Evolutionary conservation across 2,888 invertebrate species (phyloP).

Genomic region (Eupithecia insigniata): DNA sequence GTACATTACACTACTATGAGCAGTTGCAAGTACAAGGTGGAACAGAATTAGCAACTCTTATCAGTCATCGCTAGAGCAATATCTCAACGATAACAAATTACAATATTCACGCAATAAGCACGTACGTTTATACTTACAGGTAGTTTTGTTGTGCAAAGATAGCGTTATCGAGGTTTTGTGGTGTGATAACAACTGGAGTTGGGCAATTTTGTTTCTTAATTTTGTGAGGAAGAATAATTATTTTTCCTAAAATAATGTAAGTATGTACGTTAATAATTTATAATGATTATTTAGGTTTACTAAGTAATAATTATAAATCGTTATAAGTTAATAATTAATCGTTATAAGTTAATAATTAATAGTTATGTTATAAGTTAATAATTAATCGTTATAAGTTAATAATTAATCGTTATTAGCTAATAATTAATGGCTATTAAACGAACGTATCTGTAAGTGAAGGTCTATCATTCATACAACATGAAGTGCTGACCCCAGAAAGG

Average conservation of each 20-base stretch:
- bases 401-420: too few relatives aligned
- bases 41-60: not conserved
- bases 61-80: conserved; percentile 14
- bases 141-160: conserved; percentile 3
- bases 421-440: too few relatives aligned
- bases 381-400: too few relatives aligned
- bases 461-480: too few relatives aligned
- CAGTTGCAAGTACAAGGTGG: not conserved
- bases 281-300: too few relatives aligned
- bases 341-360: too few relatives aligned
- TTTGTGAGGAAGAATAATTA: not conserved
- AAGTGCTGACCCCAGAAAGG: too few relatives aligned
- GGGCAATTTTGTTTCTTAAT: not conserved
- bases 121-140: not conserved
- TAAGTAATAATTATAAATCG: too few relatives aligned
- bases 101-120: not conserved
- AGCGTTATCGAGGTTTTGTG: conserved; percentile 1
- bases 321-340: too few relatives aligned
- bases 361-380: too few relatives aligned
- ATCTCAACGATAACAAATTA: conserved; percentile 1
- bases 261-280: too few relatives aligned
- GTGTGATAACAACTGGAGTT: not conserved
- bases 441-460: not conserved
- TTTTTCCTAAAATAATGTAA: too few relatives aligned
- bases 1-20: not conserved